Conservation (phyloP, 2,113 vertebrate species). For the Tor tambroides region DNA sequence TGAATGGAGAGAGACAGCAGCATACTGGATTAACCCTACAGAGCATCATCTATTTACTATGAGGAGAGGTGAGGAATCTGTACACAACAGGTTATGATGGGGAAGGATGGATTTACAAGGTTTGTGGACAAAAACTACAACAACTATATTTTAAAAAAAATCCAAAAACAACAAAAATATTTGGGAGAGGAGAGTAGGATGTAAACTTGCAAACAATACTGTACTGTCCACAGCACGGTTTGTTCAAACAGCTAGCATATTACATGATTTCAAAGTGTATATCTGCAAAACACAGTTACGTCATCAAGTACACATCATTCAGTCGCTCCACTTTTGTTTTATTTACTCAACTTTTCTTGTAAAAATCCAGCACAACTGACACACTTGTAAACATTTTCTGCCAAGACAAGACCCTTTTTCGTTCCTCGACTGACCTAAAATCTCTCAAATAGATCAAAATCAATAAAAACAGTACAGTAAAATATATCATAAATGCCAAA, state of each 20-base stretch:
- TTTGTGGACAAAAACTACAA: neutral
- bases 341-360: neutral
- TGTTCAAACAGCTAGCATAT: slow-evolving; percentile 32
- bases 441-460: neutral
- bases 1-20: slow-evolving; percentile 39
- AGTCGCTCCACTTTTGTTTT: neutral
- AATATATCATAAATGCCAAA: neutral
- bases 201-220: slow-evolving; percentile 33
- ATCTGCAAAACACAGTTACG: neutral
- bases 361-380: slow-evolving; percentile 14
- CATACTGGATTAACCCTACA: slow-evolving; percentile 22
- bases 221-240: slow-evolving; percentile 26
- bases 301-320: neutral
- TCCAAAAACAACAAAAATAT: neutral
- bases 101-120: slow-evolving; percentile 11
- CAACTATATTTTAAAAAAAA: neutral
- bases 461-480: slow-evolving; percentile 19
- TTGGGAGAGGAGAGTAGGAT: neutral
- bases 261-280: neutral
- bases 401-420: neutral
- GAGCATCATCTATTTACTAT: slow-evolving; percentile 22
- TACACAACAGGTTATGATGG: neutral
- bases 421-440: neutral
- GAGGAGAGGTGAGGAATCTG: slow-evolving; percentile 10
- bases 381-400: slow-evolving; percentile 28